Conservation (phyloP, 1,140 invertebrate genomes). For the Neodiprion fabricii region DNA sequence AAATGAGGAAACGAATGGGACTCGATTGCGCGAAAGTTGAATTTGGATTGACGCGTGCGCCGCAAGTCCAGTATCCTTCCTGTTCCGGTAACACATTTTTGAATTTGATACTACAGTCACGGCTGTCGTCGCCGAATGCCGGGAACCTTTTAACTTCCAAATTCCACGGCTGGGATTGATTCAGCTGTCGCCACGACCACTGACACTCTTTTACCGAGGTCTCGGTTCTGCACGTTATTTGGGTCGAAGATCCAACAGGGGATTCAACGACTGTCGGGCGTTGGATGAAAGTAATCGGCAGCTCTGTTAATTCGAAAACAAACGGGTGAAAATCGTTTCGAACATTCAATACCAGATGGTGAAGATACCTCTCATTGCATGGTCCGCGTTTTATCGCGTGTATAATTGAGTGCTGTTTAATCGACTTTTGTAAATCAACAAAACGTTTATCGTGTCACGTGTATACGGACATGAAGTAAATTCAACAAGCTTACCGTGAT, state of each 20-base stretch:
- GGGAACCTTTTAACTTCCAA: slow-evolving; percentile 55
- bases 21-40: slow-evolving; percentile 46
- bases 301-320: slow-evolving; percentile 21
- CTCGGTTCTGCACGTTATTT: slow-evolving; percentile 50
- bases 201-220: slow-evolving; percentile 53
- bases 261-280: slow-evolving; percentile 46
- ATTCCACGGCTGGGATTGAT: slow-evolving; percentile 54
- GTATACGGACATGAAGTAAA: too few relatives aligned
- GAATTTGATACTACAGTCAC: slow-evolving; percentile 56
- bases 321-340: too few relatives aligned
- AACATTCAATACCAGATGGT: too few relatives aligned
- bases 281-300: slow-evolving; percentile 38
- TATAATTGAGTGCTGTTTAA: too few relatives aligned
- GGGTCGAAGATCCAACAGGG: slow-evolving; percentile 46
- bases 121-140: slow-evolving; percentile 51
- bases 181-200: slow-evolving; percentile 57
- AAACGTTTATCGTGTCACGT: too few relatives aligned
- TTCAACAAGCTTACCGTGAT: slow-evolving; percentile 38
- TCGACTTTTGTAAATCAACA: too few relatives aligned
- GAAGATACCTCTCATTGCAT: too few relatives aligned
- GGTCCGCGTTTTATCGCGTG: too few relatives aligned
- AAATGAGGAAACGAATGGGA: slow-evolving; percentile 51
- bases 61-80: slow-evolving; percentile 59
- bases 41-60: slow-evolving; percentile 43
- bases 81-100: slow-evolving; percentile 53